Conservation (phyloP, 1,140 invertebrate genomes). For the Bombus picipes region DNA sequence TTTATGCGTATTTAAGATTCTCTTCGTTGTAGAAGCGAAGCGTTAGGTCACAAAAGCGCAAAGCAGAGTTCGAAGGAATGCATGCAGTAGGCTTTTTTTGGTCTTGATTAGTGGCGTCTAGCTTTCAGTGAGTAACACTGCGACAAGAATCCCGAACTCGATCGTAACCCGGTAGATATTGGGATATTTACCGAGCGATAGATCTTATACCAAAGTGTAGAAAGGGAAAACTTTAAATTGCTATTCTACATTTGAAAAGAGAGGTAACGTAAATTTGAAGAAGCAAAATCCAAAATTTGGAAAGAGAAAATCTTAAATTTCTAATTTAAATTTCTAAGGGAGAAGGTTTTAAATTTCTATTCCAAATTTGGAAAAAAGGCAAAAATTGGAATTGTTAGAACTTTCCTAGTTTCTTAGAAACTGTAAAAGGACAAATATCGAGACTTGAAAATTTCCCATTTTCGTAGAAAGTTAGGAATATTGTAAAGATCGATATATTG, state of each 20-base stretch:
- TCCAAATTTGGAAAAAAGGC: too few species aligned
- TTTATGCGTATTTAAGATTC: not conserved
- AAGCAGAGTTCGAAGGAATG: slow-evolving; percentile 22
- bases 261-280: too few species aligned
- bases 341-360: too few species aligned
- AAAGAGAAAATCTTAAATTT: not conserved
- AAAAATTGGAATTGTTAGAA: not conserved
- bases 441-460: not conserved
- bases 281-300: not conserved
- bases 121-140: slow-evolving; percentile 49
- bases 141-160: slow-evolving; percentile 32
- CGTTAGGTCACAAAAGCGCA: not conserved
- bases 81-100: slow-evolving; percentile 63
- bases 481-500: too few species aligned
- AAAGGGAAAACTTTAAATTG: not conserved
- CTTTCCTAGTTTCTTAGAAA: not conserved
- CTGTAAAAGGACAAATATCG: not conserved
- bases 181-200: slow-evolving; percentile 20
- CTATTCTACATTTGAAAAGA: not conserved
- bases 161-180: slow-evolving; percentile 39
- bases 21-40: not conserved
- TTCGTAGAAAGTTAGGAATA: not conserved
- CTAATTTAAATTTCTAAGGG: too few species aligned
- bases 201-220: not conserved
- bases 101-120: slow-evolving; percentile 55